A percentile compares a stretch with the other conserved stretches of the same genome.
Evolutionary conservation across 1,140 invertebrate genomes (phyloP).

Genomic region (Heliconius nattereri): DNA sequence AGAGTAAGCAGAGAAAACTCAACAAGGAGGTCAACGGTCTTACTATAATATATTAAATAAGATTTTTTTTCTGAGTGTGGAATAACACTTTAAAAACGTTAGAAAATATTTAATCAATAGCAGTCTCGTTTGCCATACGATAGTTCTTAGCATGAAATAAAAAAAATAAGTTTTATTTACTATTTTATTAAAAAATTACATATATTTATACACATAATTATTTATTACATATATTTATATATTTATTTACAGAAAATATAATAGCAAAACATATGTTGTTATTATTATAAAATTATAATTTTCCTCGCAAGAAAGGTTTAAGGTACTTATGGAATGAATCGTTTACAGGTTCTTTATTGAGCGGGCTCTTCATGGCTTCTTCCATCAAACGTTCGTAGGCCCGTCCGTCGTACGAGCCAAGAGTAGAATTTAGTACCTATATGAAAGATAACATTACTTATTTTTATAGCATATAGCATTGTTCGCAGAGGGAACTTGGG

Average conservation of each 20-base stretch:
- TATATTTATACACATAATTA: neutral
- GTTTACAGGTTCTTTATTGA: constrained; percentile 92
- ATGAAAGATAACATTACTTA: constrained; percentile 6
- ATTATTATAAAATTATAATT: constrained; percentile 75
- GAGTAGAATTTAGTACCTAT: constrained; percentile 86
- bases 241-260: neutral
- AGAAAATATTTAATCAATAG: too few relatives aligned
- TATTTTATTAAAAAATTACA: neutral
- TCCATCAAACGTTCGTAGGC: constrained; percentile 94
- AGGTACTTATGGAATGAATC: constrained; percentile 88
- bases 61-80: too few relatives aligned
- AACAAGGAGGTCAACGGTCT: too few relatives aligned
- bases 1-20: too few relatives aligned
- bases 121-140: too few relatives aligned
- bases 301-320: constrained; percentile 88
- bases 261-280: neutral
- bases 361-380: constrained; percentile 91
- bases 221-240: neutral
- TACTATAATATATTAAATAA: too few relatives aligned
- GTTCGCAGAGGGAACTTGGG: too few relatives aligned
- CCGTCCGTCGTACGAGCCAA: constrained; percentile 94
- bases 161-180: neutral
- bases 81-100: too few relatives aligned
- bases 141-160: too few relatives aligned
- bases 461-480: too few relatives aligned